Evolutionary conservation across 2,797 vertebrate genomes (phyloP), one percentile per base, ranked within the genome.

Genomic region (Loris lydekkerianus): DNA sequence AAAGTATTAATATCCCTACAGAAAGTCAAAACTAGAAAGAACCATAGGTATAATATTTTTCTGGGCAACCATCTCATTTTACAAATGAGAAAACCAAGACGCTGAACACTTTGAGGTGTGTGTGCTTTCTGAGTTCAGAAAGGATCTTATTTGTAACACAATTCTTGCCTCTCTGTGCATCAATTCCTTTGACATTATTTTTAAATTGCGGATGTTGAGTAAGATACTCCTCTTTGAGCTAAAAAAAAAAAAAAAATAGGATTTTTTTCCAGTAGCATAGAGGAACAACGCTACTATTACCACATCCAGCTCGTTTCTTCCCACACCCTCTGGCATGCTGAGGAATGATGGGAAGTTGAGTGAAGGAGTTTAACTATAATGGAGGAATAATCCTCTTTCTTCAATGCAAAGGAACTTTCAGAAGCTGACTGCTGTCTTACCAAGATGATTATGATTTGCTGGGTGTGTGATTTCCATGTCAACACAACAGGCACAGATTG

Each of bases 141-240:
- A 7, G 31, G 15, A 67, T 25, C 21, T 81, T 86, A 31, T 34
- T 43, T 63, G 1, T 84, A 60, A 63, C 14, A 40, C 1, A 58
- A 20, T 75, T 78, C 84, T 72, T 87, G 43, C 23, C 31, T 82
- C 31, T 80, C 20, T 60, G 21, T 84, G 21, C 17, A 34, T 49
- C 21, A 78, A 69, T 15, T 80, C 34, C 1, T 94, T 93, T 81
- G 56, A 94, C 92, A 94, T 84, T 76, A 89, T 80, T 94, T 93
- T 61, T 80, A 89, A 81, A 56, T 77, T 67, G 13, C 37, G 3
- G 7, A 21, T 84, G 56, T 56, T 86, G 49, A 69, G 75, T 61
- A 95, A 60, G 2, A 60, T 2, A 3, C 65, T 65, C 27, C 27
- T 4, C 25, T 86, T 43, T 60, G 34, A 90, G 34, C 86, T 91